Conservation (phyloP, 2,888 invertebrate species). For the Antitype chi region DNA sequence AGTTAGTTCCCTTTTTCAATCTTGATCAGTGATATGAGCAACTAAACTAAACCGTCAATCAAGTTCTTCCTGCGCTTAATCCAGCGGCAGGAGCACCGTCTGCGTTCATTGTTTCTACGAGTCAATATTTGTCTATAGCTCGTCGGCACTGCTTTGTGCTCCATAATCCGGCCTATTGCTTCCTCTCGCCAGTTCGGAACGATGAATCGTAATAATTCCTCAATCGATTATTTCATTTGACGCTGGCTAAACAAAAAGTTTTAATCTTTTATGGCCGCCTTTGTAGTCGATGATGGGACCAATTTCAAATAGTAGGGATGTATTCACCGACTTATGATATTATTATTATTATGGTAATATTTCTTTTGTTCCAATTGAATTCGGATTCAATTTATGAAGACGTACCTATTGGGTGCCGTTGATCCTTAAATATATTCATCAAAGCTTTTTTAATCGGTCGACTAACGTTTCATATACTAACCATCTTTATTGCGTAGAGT, state of each 20-base stretch:
- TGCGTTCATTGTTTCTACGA: slow-evolving; percentile 86
- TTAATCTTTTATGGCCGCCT: slow-evolving; percentile 82
- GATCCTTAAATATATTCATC: slow-evolving; percentile 11
- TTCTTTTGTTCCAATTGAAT: slow-evolving; percentile 76
- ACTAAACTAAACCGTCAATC: slow-evolving; percentile 78
- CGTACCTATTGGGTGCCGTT: slow-evolving; percentile 24
- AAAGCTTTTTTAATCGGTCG: background rate
- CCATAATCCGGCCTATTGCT: slow-evolving; percentile 85
- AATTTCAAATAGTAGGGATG: slow-evolving; percentile 73
- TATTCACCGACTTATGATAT: slow-evolving; percentile 55
- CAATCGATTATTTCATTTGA: slow-evolving; percentile 87
- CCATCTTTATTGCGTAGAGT: background rate
- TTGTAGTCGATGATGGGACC: slow-evolving; percentile 78
- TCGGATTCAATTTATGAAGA: slow-evolving; percentile 49
- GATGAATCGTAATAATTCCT: slow-evolving; percentile 89
- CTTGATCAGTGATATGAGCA: slow-evolving; percentile 50
- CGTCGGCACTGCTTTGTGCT: slow-evolving; percentile 86
- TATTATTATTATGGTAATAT: slow-evolving; percentile 75
- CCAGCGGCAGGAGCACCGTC: slow-evolving; percentile 73
- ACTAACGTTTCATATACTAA: background rate
- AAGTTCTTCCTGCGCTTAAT: slow-evolving; percentile 79
- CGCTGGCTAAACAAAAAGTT: slow-evolving; percentile 81
- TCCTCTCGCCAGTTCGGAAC: slow-evolving; percentile 82
- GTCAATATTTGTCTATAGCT: slow-evolving; percentile 90
- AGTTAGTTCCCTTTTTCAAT: slow-evolving; percentile 43